Evolutionary conservation across 2,113 vertebrate species (phyloP).

Genomic region (Tragelaphus strepsiceros): DNA sequence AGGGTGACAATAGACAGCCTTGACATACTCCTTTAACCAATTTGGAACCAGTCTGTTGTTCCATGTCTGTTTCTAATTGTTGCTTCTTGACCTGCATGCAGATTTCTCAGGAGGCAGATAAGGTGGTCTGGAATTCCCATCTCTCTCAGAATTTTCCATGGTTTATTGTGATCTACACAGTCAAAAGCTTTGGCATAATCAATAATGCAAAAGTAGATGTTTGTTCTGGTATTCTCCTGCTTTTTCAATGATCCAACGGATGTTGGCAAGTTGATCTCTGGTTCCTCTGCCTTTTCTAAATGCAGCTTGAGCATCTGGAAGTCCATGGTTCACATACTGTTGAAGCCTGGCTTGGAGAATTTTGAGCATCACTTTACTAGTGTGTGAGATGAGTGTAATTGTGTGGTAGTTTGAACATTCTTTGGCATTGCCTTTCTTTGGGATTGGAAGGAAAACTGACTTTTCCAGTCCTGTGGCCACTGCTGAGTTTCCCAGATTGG

Average conservation of each 20-base stretch:
- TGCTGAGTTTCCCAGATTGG: neutral
- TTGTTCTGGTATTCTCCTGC: neutral
- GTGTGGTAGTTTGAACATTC: rapidly evolving
- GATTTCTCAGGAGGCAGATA: neutral
- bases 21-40: neutral
- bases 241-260: neutral
- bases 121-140: neutral
- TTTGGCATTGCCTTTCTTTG: neutral
- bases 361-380: neutral
- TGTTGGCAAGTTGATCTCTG: neutral
- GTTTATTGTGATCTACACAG: neutral
- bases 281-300: neutral
- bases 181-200: neutral
- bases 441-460: neutral
- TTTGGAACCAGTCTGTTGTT: neutral
- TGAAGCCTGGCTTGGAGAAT: neutral
- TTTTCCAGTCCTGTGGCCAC: neutral
- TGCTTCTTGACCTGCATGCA: neutral
- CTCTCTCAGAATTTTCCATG: neutral
- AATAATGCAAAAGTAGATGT: neutral
- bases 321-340: neutral
- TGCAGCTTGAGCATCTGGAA: neutral
- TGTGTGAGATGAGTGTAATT: neutral
- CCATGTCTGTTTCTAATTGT: rapidly evolving
- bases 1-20: neutral